phyloP scores from a whole-genome alignment of 2,888 invertebrate genomes.

The Nipponacmea schrenckii region DNA sequence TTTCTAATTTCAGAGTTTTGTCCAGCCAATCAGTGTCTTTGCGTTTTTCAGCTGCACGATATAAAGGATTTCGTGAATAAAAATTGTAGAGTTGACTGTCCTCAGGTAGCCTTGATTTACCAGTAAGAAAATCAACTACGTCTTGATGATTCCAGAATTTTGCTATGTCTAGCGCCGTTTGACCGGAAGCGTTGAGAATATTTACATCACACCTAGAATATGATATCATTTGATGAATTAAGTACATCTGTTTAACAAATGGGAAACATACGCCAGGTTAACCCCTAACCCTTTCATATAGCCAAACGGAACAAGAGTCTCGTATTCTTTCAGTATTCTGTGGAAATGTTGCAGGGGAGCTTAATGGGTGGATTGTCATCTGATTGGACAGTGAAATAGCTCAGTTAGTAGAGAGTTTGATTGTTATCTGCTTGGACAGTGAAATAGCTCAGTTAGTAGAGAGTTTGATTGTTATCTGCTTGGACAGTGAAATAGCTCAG shows the following conservation, averaged over 20 bases:
- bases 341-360: too few relatives aligned
- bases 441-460: too few relatives aligned
- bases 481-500: too few relatives aligned
- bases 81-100: constrained; percentile 53
- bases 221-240: neutral
- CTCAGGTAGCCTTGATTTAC: constrained; percentile 31
- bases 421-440: too few relatives aligned
- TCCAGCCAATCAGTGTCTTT: constrained; percentile 61
- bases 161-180: constrained; percentile 64
- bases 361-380: too few relatives aligned
- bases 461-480: too few relatives aligned
- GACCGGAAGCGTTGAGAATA: constrained; percentile 61
- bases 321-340: too few relatives aligned
- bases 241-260: neutral
- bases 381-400: too few relatives aligned
- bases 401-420: too few relatives aligned
- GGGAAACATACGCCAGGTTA: neutral
- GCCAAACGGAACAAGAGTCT: too few relatives aligned
- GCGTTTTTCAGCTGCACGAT: constrained; percentile 59
- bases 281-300: too few relatives aligned
- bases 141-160: constrained; percentile 63
- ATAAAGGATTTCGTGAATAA: constrained; percentile 57
- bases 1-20: constrained; percentile 38
- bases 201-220: constrained; percentile 54
- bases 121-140: constrained; percentile 42